phyloP scores from a whole-genome alignment of 53 echinoderm and acorn worm genomes.

The Echinarachnius parma region DNA sequence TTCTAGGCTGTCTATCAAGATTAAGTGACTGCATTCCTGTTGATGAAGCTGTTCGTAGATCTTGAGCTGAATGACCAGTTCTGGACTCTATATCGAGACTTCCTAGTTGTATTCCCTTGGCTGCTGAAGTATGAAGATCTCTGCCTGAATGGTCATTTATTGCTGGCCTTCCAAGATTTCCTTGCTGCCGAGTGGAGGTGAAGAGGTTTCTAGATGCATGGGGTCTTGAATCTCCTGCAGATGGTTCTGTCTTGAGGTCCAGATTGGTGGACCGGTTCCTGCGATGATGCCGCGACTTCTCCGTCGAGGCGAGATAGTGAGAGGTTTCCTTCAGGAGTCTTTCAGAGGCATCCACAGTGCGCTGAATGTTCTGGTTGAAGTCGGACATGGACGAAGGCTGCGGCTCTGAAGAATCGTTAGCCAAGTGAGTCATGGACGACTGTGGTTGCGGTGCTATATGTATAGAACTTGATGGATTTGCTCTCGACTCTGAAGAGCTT shows the following conservation, averaged over 20 bases:
- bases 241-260: background rate
- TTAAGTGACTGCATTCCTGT: no score
- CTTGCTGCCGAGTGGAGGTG: constrained; percentile 9
- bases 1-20: background rate
- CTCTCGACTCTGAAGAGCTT: no score
- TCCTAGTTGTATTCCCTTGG: no score
- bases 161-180: no score
- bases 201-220: constrained; percentile 25
- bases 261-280: constrained; percentile 45
- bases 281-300: constrained; percentile 68
- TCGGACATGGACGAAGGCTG: constrained; percentile 10
- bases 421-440: background rate
- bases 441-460: background rate
- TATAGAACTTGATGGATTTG: no score
- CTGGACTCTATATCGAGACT: no score
- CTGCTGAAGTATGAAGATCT: no score
- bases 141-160: no score
- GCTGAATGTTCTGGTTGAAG: constrained; percentile 34
- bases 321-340: constrained; percentile 65
- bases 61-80: no score
- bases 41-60: no score
- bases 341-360: constrained; percentile 61
- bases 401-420: background rate
- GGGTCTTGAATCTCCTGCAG: background rate
- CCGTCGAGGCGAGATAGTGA: constrained; percentile 59